Base-by-base conservation (phyloP, 2,888 invertebrate genomes). In the Drosophila nr. medialis region DNA sequence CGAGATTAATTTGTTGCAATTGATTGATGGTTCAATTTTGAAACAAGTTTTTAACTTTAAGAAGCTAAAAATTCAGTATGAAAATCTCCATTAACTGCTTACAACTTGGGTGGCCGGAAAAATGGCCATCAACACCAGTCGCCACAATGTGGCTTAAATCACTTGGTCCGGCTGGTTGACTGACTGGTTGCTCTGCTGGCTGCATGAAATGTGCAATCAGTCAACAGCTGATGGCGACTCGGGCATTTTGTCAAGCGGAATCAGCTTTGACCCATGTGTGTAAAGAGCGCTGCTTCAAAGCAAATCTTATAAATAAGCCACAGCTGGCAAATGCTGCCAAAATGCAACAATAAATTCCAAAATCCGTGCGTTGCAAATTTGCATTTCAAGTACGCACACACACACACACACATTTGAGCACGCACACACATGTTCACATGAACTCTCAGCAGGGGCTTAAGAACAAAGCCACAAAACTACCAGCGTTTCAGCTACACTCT, bases 291-390 rank as follows among this genome's bases (percentile, higher is more conserved):
- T 56, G 85, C 75, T 76, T 81, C 89, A 81, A 82, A 80, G 82
- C 66, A 74, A 77, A 87, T 80, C 85, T 89, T 89, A 87, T 89
- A 87, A 87, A 89, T 89, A 86, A 85, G 73, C 80, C 75, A 63
- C 66, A 75, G 81, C 78, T 69, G 30, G 66, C 58, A 72, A 85
- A 75, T 68, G 79, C 65, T 75, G 65, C 69, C 80, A 72, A 77
- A 73, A 81, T 59, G 49, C 62, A 32, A 13, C 63, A 58, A 55
- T 61, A 61, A 29, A 61, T 58, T 24, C 67, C 32, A 54, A 66
- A 64, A 58, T 55, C 64, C 88, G 61, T 72, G 65, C 59, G 61
- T 64, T 53, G 77, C 67, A 75, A 80, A 86, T 89, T 86, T 86
- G 88, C 85, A 86, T 86, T 82, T 73, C 71, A 80, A 83, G 72